Percentiles rank a stretch among this genome's conserved stretches.
Evolutionary conservation across 2,888 invertebrate species (phyloP).

Genomic region (Ypsolopha scabrella): DNA sequence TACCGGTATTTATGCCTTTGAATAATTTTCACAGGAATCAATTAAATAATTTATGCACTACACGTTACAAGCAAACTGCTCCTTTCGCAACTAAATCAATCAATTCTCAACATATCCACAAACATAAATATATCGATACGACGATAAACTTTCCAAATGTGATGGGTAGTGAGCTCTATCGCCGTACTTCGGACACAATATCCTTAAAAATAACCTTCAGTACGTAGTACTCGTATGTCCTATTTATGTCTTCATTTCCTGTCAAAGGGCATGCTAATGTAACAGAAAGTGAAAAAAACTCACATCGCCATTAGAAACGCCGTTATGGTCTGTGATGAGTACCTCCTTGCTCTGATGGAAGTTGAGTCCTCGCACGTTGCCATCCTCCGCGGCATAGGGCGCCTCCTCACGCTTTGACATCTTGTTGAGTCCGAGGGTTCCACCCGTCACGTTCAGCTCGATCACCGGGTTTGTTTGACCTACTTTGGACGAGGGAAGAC

Average conservation of each 20-base stretch:
- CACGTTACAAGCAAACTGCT: no score
- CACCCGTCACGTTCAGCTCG: constrained; percentile 80
- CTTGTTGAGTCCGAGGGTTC: constrained; percentile 83
- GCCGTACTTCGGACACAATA: no score
- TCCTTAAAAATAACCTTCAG: no score
- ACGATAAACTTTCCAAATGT: no score
- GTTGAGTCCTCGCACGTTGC: constrained; percentile 88
- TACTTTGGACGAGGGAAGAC: constrained; percentile 16
- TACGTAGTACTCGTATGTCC: background rate
- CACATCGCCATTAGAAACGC: constrained; percentile 59
- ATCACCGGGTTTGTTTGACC: constrained; percentile 71
- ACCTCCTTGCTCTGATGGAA: constrained; percentile 94
- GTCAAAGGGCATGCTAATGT: background rate
- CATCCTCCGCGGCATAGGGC: constrained; percentile 87
- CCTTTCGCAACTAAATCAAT: no score
- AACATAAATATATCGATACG: no score
- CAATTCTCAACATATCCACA: no score
- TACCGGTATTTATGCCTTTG: no score
- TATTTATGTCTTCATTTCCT: background rate
- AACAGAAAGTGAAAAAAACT: constrained; percentile 14
- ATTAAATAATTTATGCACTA: no score
- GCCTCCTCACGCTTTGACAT: constrained; percentile 87
- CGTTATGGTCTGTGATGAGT: constrained; percentile 81
- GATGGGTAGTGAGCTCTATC: no score
- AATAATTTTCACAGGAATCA: no score